A percentile compares a stretch with the other conserved stretches of the same genome.
Conservation (phyloP, 1,140 invertebrate genomes). For the Chironomus tepperi region DNA sequence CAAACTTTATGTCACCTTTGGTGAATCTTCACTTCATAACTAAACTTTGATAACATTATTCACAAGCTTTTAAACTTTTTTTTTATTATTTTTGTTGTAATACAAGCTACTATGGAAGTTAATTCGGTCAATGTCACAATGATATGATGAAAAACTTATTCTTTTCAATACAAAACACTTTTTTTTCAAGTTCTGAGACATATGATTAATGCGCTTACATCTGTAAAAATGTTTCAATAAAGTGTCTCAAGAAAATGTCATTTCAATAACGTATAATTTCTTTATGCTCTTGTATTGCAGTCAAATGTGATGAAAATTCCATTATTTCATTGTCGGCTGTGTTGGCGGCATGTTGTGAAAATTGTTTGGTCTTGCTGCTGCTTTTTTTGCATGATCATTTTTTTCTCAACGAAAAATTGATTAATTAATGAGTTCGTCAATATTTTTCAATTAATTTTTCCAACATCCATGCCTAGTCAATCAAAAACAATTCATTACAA, state of each 20-base stretch:
- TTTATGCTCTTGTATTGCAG: not conserved
- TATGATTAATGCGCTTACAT: not conserved
- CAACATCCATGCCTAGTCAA: too few relatives aligned
- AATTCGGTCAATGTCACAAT: conserved; percentile 6
- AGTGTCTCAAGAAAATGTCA: not conserved
- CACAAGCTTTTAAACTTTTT: not conserved
- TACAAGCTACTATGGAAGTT: not conserved
- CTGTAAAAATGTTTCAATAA: not conserved
- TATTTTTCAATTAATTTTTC: too few relatives aligned
- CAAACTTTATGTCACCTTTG: conserved; percentile 1
- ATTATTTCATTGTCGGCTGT: too few relatives aligned
- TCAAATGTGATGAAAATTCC: too few relatives aligned
- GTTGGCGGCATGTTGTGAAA: too few relatives aligned
- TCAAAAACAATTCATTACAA: too few relatives aligned
- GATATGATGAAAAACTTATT: conserved; percentile 14
- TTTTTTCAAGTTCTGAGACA: not conserved
- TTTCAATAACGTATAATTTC: not conserved
- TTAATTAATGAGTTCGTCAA: too few relatives aligned
- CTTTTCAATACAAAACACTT: not conserved
- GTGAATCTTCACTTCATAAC: not conserved
- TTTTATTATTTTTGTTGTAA: too few relatives aligned
- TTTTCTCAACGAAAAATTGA: too few relatives aligned
- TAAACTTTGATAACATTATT: not conserved
- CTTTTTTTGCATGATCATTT: too few relatives aligned
- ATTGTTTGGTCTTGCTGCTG: too few relatives aligned